These are phyloP conservation scores for Lomographa bimaculata DNA, from an alignment of 2,888 invertebrate species.

Conservation along the genomic window DNA sequence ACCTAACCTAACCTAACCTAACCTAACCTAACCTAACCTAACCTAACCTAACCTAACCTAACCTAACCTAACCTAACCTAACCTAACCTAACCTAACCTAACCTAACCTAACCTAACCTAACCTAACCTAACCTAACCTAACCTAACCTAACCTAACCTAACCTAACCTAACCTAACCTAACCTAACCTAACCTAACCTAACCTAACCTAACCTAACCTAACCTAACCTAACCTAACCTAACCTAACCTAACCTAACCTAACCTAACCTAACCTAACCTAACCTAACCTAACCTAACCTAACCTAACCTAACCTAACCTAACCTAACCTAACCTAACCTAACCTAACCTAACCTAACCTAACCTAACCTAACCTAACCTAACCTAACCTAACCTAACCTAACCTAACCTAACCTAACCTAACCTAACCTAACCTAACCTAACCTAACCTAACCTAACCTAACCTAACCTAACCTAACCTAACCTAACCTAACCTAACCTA, in stretches of 20 bases:
- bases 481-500: slow-evolving; percentile 14
- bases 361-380: slow-evolving; percentile 25
- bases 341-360: slow-evolving; percentile 9
- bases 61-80: slow-evolving; percentile 14
- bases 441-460: slow-evolving; percentile 14
- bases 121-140: slow-evolving; percentile 14
- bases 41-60: slow-evolving; percentile 13
- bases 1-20: slow-evolving; percentile 9
- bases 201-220: slow-evolving; percentile 14
- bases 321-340: slow-evolving; percentile 9
- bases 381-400: slow-evolving; percentile 16
- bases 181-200: slow-evolving; percentile 11
- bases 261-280: slow-evolving; percentile 10
- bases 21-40: slow-evolving; percentile 6
- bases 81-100: slow-evolving; percentile 14
- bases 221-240: slow-evolving; percentile 14
- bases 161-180: slow-evolving; percentile 14
- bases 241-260: slow-evolving; percentile 14
- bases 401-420: slow-evolving; percentile 17
- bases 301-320: slow-evolving; percentile 7
- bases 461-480: slow-evolving; percentile 14
- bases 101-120: slow-evolving; percentile 14
- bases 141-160: slow-evolving; percentile 14
- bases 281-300: slow-evolving; percentile 11
- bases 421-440: slow-evolving; percentile 14